These are phyloP conservation scores for Thunnus thynnus DNA, from an alignment of 2,113 vertebrate genomes.

Conservation along the genomic window DNA sequence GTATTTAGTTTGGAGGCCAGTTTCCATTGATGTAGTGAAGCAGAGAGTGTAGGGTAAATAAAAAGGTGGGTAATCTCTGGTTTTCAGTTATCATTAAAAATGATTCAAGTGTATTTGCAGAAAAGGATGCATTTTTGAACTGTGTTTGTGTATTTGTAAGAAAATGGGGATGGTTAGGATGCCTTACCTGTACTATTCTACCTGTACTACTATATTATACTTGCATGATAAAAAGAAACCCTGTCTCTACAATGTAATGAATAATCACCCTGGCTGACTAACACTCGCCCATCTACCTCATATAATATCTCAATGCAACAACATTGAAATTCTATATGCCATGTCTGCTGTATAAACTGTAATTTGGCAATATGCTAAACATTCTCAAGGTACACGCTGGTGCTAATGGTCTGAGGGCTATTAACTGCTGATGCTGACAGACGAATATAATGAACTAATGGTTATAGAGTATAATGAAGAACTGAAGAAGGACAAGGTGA, in stretches of 20 bases:
- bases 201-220: not conserved
- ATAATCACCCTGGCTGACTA: constrained; percentile 17
- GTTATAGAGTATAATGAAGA: not conserved
- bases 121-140: not conserved
- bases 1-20: too few relatives aligned
- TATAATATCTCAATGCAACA: constrained; percentile 19
- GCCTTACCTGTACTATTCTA: not conserved
- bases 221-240: constrained; percentile 1
- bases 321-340: constrained; percentile 12
- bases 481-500: not conserved
- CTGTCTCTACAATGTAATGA: constrained; percentile 8
- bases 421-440: not conserved
- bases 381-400: not conserved
- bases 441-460: constrained; percentile 30
- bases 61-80: not conserved
- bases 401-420: not conserved
- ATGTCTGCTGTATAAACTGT: constrained; percentile 16
- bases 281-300: constrained; percentile 5
- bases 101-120: not conserved
- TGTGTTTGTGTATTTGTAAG: not conserved
- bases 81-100: not conserved
- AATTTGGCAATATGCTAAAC: constrained; percentile 23
- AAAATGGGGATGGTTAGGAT: too few relatives aligned
- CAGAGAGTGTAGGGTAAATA: not conserved
- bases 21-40: too few relatives aligned